Evolutionary conservation across 2,888 invertebrate genomes (phyloP), one percentile per base, ranked within the genome.

Genomic region (Scaptomyza polygonia): DNA sequence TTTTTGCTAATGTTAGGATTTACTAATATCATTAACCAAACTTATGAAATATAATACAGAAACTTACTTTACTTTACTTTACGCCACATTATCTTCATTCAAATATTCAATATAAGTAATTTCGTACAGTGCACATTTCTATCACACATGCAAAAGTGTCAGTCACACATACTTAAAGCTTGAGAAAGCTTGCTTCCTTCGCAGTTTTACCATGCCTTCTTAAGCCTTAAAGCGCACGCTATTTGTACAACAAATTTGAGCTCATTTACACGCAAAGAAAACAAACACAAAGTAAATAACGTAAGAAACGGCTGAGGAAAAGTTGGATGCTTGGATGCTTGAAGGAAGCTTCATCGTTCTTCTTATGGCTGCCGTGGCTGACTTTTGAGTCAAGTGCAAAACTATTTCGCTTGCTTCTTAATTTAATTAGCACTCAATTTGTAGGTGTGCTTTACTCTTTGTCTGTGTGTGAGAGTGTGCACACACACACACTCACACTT

Each of bases 361-460:
- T 0, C 47, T 40, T 47, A 8, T 39, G 30, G 68, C 44, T 45
- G 58, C 58, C 25, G 32, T 27, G n/a, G 21, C 65, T 71, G 79
- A 79, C 86, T 85, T 79, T 72, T 70, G 56, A 67, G 67, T 40
- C 69, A 74, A 70, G 71, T 58, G 66, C 25, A 66, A 67, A 82
- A 83, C 87, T 86, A 85, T 83, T 83, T 81, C 53, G 63, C 65
- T 70, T 70, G 57, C 67, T 79, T 72, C 73, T 79, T 79, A 77
- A 85, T 85, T 85, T 85, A 87, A 84, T 84, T 84, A 84, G 77
- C 73, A 75, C 75, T 63, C 81, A 67, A 78, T 71, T 73, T 79
- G 67, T 74, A 39, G 53, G 48, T 63, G 54, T 47, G 25, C 42
- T 52, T 40, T 34, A 25, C 30, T 29, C 3, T 6, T 9, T 39